These are phyloP conservation scores for Psococerastis gibbosa DNA, from an alignment of 2,888 invertebrate species.

Conservation along the genomic window DNA sequence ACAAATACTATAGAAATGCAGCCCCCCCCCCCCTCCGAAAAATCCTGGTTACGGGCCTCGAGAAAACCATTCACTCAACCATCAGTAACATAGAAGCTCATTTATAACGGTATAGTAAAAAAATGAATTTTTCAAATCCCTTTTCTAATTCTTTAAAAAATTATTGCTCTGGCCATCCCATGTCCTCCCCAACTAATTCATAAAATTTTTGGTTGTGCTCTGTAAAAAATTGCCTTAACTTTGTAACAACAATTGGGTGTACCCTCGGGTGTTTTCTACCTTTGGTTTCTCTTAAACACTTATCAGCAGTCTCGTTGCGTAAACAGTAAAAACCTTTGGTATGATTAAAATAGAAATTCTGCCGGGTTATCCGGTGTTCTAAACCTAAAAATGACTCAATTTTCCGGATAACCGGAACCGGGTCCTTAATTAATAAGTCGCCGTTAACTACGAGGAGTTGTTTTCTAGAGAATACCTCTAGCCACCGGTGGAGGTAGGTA, in stretches of 20 bases:
- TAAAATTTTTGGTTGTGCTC: conserved; percentile 86
- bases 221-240: conserved; percentile 62
- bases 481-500: conserved; percentile 76
- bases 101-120: no score
- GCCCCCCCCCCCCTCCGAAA: no score
- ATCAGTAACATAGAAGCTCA: no score
- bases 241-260: conserved; percentile 47
- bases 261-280: conserved; percentile 57
- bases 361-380: conserved; percentile 40
- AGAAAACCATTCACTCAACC: no score
- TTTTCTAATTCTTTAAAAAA: no score
- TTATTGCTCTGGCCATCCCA: conserved; percentile 85
- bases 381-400: conserved; percentile 66
- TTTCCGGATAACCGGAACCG: conserved; percentile 65
- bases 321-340: conserved; percentile 52
- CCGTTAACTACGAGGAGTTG: conserved; percentile 93
- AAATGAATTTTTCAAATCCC: no score
- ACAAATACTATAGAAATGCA: no score
- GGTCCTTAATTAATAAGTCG: conserved; percentile 76
- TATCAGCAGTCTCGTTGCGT: conserved; percentile 34
- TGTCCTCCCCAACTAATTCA: conserved; percentile 77
- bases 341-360: conserved; percentile 91
- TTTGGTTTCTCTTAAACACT: conserved; percentile 66
- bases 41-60: no score
- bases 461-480: conserved; percentile 76